Evolutionary conservation across 1,140 invertebrate species (phyloP).

Genomic region (Olivierus martensii): DNA sequence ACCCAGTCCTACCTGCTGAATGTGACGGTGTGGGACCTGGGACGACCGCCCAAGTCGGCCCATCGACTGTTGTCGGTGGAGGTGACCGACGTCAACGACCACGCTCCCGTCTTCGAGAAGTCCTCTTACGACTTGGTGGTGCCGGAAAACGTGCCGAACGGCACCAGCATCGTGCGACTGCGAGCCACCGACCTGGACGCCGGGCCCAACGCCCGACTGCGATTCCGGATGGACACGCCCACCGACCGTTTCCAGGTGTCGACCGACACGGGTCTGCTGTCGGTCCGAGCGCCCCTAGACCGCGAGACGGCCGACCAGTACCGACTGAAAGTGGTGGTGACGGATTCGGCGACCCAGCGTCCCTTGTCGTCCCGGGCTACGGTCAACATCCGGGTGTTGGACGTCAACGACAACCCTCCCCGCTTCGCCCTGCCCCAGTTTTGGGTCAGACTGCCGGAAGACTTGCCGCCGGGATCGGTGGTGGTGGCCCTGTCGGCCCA

Average conservation of each 20-base stretch:
- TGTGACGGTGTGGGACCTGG: constrained; percentile 74
- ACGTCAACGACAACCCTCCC: constrained; percentile 84
- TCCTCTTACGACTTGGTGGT: constrained; percentile 43
- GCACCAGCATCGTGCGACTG: constrained; percentile 44
- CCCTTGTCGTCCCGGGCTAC: constrained; percentile 53
- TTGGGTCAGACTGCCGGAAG: constrained; percentile 69
- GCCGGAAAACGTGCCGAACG: constrained; percentile 41
- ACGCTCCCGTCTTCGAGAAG: constrained; percentile 33
- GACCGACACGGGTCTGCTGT: constrained; percentile 54
- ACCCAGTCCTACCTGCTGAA: constrained; percentile 69
- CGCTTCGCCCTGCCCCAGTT: constrained; percentile 47
- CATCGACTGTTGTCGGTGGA: constrained; percentile 51
- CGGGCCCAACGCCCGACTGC: constrained; percentile 58
- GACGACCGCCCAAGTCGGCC: constrained; percentile 62
- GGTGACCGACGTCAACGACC: constrained; percentile 35
- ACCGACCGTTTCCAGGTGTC: constrained; percentile 78
- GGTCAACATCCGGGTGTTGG: constrained; percentile 63
- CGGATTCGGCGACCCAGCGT: constrained; percentile 42
- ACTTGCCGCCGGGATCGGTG: constrained; percentile 71
- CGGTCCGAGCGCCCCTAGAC: constrained; percentile 60
- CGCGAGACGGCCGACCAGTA: constrained; percentile 69
- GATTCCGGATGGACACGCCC: constrained; percentile 63
- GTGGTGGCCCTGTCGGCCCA: constrained; percentile 69
- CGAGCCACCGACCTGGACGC: constrained; percentile 60
- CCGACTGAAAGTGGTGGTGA: constrained; percentile 65